Evolutionary conservation across 2,888 invertebrate species (phyloP).

Genomic region (Hesperia comma): DNA sequence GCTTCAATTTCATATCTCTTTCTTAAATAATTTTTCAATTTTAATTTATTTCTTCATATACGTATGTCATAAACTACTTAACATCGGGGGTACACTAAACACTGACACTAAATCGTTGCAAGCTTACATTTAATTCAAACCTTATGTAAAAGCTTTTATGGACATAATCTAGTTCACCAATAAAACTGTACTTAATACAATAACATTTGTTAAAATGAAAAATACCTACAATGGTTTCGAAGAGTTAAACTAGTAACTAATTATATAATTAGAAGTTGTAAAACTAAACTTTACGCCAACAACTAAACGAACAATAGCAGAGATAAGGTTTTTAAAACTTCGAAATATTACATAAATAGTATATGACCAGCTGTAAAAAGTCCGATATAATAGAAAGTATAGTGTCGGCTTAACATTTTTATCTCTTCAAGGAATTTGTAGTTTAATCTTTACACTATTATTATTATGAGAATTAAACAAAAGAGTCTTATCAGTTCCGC

Average conservation of each 20-base stretch:
- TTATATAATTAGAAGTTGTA: constrained; percentile 15
- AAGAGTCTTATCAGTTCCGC: constrained; percentile 12
- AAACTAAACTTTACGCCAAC: constrained; percentile 11
- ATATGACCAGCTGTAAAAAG: constrained; percentile 28
- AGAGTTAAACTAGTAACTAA: constrained; percentile 10
- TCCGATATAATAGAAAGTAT: constrained; percentile 40
- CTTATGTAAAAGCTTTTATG: no score
- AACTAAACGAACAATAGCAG: constrained; percentile 25
- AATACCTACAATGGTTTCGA: not conserved
- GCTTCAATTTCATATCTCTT: no score
- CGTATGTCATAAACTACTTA: no score
- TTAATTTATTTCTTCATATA: no score
- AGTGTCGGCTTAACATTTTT: constrained; percentile 37
- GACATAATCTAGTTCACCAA: not conserved
- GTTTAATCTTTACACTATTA: constrained; percentile 46
- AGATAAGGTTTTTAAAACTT: constrained; percentile 19
- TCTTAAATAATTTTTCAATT: no score
- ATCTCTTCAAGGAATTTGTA: constrained; percentile 44
- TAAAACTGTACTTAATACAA: constrained; percentile 14
- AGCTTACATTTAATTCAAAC: no score
- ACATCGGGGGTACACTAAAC: no score
- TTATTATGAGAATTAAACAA: constrained; percentile 14
- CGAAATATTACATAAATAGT: constrained; percentile 19
- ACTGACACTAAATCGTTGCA: no score
- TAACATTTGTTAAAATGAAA: not conserved